Evolutionary conservation across 2,797 vertebrate species (phyloP), one percentile per base, ranked within the genome.

Genomic region (Psittacula derbiana): DNA sequence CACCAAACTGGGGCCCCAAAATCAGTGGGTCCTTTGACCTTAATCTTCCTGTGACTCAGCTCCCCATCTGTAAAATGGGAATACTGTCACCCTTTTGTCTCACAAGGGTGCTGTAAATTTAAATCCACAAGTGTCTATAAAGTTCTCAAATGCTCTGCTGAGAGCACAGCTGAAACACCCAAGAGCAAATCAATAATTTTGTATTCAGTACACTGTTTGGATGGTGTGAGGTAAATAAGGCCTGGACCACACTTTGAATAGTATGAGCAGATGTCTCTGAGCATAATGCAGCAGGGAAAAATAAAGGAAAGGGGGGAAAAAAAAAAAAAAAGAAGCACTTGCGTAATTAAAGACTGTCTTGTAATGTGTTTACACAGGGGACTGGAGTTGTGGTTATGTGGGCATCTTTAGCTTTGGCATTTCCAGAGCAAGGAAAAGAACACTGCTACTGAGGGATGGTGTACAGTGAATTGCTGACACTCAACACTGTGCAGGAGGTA

Each of bases 391-490:
- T 0, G 83, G 94, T 95, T 96, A 84, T 84, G 88, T 60, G 90
- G 82, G 73, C 69, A 93, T 88, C 82, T 83, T 89, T 30, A 92
- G 61, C 84, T 89, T 50, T 47, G 61, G 50, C 72, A 78, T 92
- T 93, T 95, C 50, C 80, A 82, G 67, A 91, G 92, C 65, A 92
- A 94, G 93, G 94, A 94, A 89, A 96, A 96, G 91, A 94, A 87
- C 72, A 50, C 50, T 87, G 79, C 86, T 95, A 19, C 95, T 78
- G 69, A 95, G 57, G 61, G 50, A 82, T 64, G 40, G 74, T 47
- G 52, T 78, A 89, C 61, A 66, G 81, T 80, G 94, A 92, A 91
- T 91, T 92, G 88, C 87, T 92, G 92, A 94, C 85, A 88, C 85
- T 91, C 80, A 88, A 21, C 61, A 61, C 82, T 52, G 43, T 31